Evolutionary conservation across 1,140 invertebrate genomes (phyloP), one percentile per base, ranked within the genome.

Genomic region (Ladona fulva): DNA sequence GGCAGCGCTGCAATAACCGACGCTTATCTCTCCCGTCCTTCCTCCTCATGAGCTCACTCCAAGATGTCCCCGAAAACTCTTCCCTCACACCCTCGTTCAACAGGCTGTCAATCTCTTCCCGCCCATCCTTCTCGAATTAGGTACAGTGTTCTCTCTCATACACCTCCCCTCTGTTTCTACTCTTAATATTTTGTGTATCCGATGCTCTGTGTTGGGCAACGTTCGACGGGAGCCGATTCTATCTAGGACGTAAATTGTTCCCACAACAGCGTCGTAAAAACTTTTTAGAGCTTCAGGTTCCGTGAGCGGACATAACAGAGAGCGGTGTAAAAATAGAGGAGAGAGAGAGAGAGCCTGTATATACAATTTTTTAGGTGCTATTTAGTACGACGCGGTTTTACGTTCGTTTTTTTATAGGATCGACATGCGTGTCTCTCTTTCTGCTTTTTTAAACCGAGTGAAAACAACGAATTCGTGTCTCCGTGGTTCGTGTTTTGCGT

Each of bases 201-300:
- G 29, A 37, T 37, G 8, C 29, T 37, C 29, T 5, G 29, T 8
- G 29, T 37, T 37, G 8, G 29, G 29, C 29, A 66, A 66, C 52
- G 16, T 66, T 66, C 52, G n/a, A 16, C 52, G 52, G 52, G 52
- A 66, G 16, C n/a, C 52, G 52, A 66, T 66, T 22, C 52, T 22
- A 19, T 66, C 52, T 22, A 22, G 16, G 52, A 22, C 52, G 52
- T 66, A 66, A 66, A 66, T 66, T 66, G 52, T 66, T 66, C n/a
- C 52, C 52, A 66, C 52, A 66, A 66, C 52, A 66, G 52, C n/a
- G 52, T 66, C 52, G 52, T 66, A 66, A 66, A 66, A 66, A 19
- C 3, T 66, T 37, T 66, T 66, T 66, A 66, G 52, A 19, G 52
- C n/a, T 66, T 16, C 52, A 22, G 16, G 52, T 66, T 66, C 12